Base-by-base conservation (phyloP, 2,888 invertebrate genomes). In the Cephalotes varians region DNA sequence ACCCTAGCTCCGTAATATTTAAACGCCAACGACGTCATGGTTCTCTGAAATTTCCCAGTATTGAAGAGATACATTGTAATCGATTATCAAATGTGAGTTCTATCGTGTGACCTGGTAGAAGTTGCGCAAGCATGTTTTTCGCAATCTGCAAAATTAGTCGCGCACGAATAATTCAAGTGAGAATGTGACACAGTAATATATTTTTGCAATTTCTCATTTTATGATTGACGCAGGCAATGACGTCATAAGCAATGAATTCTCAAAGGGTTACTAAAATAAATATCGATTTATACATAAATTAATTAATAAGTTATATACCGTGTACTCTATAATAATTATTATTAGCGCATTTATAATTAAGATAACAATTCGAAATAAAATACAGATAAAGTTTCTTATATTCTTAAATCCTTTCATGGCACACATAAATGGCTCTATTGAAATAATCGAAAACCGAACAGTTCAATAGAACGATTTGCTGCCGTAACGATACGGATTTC, bases 401-500 rank as follows among this genome's bases (percentile, higher is more conserved):
- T 73, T 69, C 12, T 5, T 18, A 25, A 12, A 31, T 37, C 15
- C 12, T 80, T 40, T 60, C 28, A 65, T 31, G 40, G 47, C 64
- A 28, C 34, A 65, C 10, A 9, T 44, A 31, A 28, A 28, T 69
- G 40, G n/a, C 6, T 65, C 37, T 28, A 67, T 49, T 67, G 25
- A 77, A 40, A 77, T 77, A 69, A 37, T 49, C 64, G 54, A n/a
- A n/a, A n/a, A n/a, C n/a, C n/a, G n/a, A n/a, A n/a, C n/a, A n/a
- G n/a, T 73, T 47, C 15, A n/a, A 72, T 25, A n/a, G n/a, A n/a
- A n/a, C n/a, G n/a, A 60, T 74, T 74, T 34, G 25, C 37, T 9
- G 21, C 31, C 6, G 31, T 28, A 54, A 67, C 67, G 40, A 56
- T 74, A 74, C 37, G 51, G 51, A 76, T 77, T 77, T 77, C 77